Base-by-base conservation (phyloP, 2,113 vertebrate species). In the Arenaria interpres region DNA sequence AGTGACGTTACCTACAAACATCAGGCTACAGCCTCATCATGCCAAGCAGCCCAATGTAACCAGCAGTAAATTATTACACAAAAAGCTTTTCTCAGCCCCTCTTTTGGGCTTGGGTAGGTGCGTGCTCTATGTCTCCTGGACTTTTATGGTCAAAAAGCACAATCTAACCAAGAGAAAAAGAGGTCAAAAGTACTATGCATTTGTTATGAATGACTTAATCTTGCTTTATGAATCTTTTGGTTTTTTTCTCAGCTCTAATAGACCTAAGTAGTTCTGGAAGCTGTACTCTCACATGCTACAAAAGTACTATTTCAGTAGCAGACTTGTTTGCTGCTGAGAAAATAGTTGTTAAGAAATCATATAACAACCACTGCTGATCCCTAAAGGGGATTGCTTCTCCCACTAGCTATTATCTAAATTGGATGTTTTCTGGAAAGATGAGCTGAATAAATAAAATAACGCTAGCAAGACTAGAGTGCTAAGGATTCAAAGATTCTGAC, bases 341-440 rank as follows among this genome's bases (percentile, higher is more conserved):
- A 96, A 95, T 95, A 95, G 96, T 93, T 94, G 95, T 95, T 96
- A 95, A 91, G 94, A 96, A 97, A 95, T 95, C 93, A 85, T 96
- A 59, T 96, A 98, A 96, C 96, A 96, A 94, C 95, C 89, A 66
- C 62, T 90, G 91, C 93, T 93, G 90, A 96, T 97, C 95, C 96
- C 96, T 96, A 85, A 97, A 97, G 97, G 93, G 97, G 85, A 93
- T 95, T 97, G 94, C 90, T 97, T 96, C 91, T 95, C 97, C 94
- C 95, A 96, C 90, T 94, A 96, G 93, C 96, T 93, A 91, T 96
- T 97, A 98, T 97, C 97, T 97, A 97, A 98, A 97, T 97, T 96
- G 97, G 91, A 97, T 97, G 90, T 97, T 96, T 97, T 95, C 95
- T 91, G 96, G 94, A 97, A 97, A 96, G 95, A 96, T 9, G 50